Evolutionary conservation across 2,888 invertebrate genomes (phyloP).

Genomic region (Aphidius colemani): DNA sequence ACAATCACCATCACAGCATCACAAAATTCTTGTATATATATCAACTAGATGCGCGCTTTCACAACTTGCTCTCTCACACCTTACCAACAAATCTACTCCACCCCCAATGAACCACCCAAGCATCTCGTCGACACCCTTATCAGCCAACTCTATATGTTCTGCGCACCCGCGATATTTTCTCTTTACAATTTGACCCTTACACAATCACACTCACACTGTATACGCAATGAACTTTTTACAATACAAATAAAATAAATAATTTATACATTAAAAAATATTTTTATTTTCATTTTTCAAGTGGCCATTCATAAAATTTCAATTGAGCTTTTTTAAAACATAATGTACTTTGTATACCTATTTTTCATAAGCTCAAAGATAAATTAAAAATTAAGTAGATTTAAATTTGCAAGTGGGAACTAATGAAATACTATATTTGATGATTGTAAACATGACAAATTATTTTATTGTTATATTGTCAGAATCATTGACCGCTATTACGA

Average conservation of each 20-base stretch:
- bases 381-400: no score
- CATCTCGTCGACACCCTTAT: slow-evolving; percentile 28
- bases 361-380: no score
- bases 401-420: no score
- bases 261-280: no score
- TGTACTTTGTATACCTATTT: no score
- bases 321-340: no score
- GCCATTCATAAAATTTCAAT: no score
- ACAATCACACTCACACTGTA: slow-evolving; percentile 14
- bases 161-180: slow-evolving; percentile 25
- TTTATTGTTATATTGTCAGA: no score
- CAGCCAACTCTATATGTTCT: slow-evolving; percentile 15
- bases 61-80: not conserved
- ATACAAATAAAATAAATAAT: slow-evolving; percentile 7
- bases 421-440: no score
- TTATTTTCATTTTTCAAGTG: no score
- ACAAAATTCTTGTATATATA: not conserved
- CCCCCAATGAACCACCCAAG: slow-evolving; percentile 32
- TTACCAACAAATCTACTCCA: slow-evolving; percentile 23
- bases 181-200: slow-evolving; percentile 30
- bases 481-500: no score
- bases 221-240: slow-evolving; percentile 9
- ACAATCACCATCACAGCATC: slow-evolving; percentile 25
- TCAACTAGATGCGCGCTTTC: not conserved
- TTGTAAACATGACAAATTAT: no score